These are phyloP conservation scores for Heliothis virescens DNA, from an alignment of 1,140 invertebrate genomes.

Conservation along the genomic window DNA sequence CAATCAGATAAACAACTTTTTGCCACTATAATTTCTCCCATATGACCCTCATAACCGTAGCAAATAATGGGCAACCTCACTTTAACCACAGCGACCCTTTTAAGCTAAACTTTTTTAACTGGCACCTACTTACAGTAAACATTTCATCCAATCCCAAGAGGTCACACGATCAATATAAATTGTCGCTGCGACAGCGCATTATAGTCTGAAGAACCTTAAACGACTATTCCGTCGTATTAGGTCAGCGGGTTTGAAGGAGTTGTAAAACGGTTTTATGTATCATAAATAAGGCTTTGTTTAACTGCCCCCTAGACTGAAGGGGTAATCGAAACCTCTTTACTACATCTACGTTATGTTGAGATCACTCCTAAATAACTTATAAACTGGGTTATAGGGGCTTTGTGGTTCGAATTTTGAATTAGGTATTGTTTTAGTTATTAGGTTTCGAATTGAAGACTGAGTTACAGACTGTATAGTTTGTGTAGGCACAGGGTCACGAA, in stretches of 20 bases:
- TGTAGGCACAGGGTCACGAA: background rate
- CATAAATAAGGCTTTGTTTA: slow-evolving; percentile 60
- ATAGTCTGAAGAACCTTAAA: slow-evolving; percentile 36
- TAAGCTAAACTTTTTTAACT: slow-evolving; percentile 17
- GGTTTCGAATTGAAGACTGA: background rate
- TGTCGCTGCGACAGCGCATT: slow-evolving; percentile 2
- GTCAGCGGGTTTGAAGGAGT: slow-evolving; percentile 45
- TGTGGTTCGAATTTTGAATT: background rate
- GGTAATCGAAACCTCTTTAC: slow-evolving; percentile 25
- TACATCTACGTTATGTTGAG: background rate
- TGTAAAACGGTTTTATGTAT: slow-evolving; percentile 61
- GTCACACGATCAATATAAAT: slow-evolving; percentile 29
- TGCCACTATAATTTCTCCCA: background rate
- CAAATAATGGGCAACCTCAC: background rate
- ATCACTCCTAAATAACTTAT: slow-evolving; percentile 30
- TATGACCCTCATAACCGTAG: slow-evolving; percentile 16
- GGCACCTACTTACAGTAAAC: slow-evolving; percentile 9
- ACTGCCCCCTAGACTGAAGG: slow-evolving; percentile 43
- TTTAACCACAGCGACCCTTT: slow-evolving; percentile 15
- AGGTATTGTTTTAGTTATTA: background rate
- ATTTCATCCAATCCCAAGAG: slow-evolving; percentile 14
- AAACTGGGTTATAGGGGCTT: background rate
- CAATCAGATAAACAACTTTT: background rate
- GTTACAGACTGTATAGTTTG: too few species aligned
- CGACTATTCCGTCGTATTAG: slow-evolving; percentile 37